A percentile compares a stretch with the other conserved stretches of the same genome.
Evolutionary conservation across 2,888 invertebrate genomes (phyloP).

Genomic region (Xylophagus ater): DNA sequence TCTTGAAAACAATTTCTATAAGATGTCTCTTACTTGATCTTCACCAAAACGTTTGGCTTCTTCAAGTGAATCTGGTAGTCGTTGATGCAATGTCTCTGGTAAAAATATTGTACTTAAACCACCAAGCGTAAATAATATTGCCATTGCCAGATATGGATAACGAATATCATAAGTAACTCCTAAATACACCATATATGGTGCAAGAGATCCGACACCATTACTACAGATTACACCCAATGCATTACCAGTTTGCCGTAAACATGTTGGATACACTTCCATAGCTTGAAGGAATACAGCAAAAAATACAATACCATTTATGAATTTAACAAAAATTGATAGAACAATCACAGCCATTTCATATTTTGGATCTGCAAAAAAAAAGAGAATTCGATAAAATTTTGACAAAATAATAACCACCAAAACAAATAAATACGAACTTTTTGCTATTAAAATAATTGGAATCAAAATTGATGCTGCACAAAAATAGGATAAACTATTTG

Average conservation of each 20-base stretch:
- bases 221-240: conserved; percentile 47
- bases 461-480: conserved; percentile 33
- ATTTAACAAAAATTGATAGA: conserved; percentile 42
- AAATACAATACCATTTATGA: conserved; percentile 45
- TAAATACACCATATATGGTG: conserved; percentile 50
- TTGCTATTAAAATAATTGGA: conserved; percentile 35
- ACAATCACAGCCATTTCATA: conserved; percentile 31
- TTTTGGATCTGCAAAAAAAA: conserved; percentile 25
- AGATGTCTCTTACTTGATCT: conserved; percentile 34
- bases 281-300: conserved; percentile 49
- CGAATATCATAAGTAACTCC: conserved; percentile 39
- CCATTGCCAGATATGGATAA: conserved; percentile 39
- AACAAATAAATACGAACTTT: conserved; percentile 25
- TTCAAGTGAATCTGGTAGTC: conserved; percentile 51
- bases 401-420: neutral
- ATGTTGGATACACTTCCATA: conserved; percentile 56
- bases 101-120: conserved; percentile 42
- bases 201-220: conserved; percentile 45
- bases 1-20: too few relatives aligned
- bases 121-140: conserved; percentile 39
- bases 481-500: conserved; percentile 40
- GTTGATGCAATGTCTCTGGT: conserved; percentile 52
- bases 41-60: conserved; percentile 49
- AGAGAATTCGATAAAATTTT: neutral
- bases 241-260: conserved; percentile 52